Evolutionary conservation across 2,888 invertebrate species (phyloP), one percentile per base, ranked within the genome.

Genomic region (Drosophila meridiana): DNA sequence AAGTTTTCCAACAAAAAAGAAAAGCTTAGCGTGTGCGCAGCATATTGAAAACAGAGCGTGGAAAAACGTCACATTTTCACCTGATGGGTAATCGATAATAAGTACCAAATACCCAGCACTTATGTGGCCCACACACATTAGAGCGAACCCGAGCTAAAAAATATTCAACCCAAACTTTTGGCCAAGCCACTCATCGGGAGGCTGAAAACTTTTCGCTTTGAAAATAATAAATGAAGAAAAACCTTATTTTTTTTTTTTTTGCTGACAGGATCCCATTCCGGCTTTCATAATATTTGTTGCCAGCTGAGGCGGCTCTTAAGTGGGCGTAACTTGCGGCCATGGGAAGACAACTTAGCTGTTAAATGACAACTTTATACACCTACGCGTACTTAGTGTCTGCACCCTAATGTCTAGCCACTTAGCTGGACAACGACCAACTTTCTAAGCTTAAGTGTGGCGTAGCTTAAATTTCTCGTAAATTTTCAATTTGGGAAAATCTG

Each of bases 71-170:
- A 53, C 78, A 82, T 83, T 78, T 76, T 87, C 88, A 88, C 85
- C 88, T 88, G 83, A 86, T 86, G 78, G 82, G 40, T 78, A 86
- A 86, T 86, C 85, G 83, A 86, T 86, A 88, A 87, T 83, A 82
- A 85, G 85, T 78, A 74, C 76, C 68, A 42, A 75, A 82, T 69
- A 66, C 73, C 76, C 30, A 60, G 53, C 69, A 70, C 74, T 74
- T 78, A 66, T 26, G 45, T 26, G 55, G 53, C 67, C 67, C 60
- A 58, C 59, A 20, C 59, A 68, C 57, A 74, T 57, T 56, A 59
- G 50, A 58, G 59, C 42, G 40, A 26, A 13, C 56, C 53, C 26
- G 14, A 32, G 32, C n/a, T 34, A 4, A 32, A 32, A 30, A 32
- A 4, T n/a, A 42, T 42, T 20, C 26, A 56, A 50, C 64, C 53